Percentiles rank a stretch among this genome's conserved stretches.
Conservation (phyloP, 2,888 invertebrate genomes). For the Anaspis maculata region DNA sequence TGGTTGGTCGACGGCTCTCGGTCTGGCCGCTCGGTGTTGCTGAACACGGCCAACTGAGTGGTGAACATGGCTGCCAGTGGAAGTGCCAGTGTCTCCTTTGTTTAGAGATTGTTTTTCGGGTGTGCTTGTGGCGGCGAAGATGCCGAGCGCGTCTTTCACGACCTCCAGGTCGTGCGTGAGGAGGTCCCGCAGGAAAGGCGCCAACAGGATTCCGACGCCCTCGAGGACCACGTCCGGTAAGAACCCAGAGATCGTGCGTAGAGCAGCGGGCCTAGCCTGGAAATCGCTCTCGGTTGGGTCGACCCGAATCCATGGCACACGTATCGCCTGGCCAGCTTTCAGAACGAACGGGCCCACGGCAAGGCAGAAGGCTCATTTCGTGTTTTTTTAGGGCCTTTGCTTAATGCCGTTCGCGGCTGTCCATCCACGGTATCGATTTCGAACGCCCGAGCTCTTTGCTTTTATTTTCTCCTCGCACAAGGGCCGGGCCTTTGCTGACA, state of each 20-base stretch:
- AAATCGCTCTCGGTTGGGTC: conserved; percentile 13
- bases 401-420: no score
- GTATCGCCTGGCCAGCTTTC: no score
- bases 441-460: no score
- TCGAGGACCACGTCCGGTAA: conserved; percentile 75
- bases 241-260: no score
- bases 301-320: conserved; percentile 6
- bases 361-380: no score
- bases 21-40: conserved; percentile 16
- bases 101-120: conserved; percentile 46
- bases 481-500: no score
- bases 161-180: conserved; percentile 87
- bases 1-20: conserved; percentile 26
- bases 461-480: no score
- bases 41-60: conserved; percentile 68
- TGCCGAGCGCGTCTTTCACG: conserved; percentile 93
- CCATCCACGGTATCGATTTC: no score
- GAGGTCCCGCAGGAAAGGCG: conserved; percentile 86
- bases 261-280: conserved; percentile 26
- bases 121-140: conserved; percentile 50
- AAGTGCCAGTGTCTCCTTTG: conserved; percentile 76
- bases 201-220: conserved; percentile 75
- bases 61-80: conserved; percentile 76
- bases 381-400: no score
- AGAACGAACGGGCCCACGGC: no score